A percentile compares a stretch with the other conserved stretches of the same genome.
These are phyloP conservation scores for Sphaeramia orbicularis DNA, from an alignment of 2,797 vertebrate species.

Conservation along the genomic window DNA sequence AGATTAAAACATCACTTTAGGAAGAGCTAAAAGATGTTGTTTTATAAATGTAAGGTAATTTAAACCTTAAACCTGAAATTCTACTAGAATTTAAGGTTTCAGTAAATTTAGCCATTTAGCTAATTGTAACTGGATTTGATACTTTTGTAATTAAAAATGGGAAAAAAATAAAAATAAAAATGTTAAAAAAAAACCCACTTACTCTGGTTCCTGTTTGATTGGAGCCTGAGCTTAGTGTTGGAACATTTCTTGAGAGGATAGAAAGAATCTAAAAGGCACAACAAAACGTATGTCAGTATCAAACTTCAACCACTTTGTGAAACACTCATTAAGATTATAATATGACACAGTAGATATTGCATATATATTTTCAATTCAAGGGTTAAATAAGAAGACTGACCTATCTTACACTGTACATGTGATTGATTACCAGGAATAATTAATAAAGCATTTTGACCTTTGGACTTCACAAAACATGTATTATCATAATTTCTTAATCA, in stretches of 20 bases:
- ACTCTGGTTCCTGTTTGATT: conserved; percentile 88
- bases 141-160: background rate
- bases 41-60: too few species aligned
- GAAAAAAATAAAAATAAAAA: background rate
- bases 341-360: too few species aligned
- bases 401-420: background rate
- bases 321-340: background rate
- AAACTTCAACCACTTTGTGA: background rate
- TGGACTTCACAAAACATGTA: too few species aligned
- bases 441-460: too few species aligned
- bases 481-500: too few species aligned
- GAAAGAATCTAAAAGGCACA: conserved; percentile 84
- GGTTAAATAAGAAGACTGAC: background rate
- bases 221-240: conserved; percentile 76
- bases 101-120: background rate
- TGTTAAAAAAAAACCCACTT: too few species aligned
- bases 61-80: too few species aligned
- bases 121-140: background rate
- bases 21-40: background rate
- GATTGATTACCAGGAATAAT: too few species aligned
- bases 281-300: conserved; percentile 15
- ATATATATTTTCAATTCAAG: too few species aligned
- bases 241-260: conserved; percentile 79
- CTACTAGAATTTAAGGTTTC: background rate
- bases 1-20: background rate